Evolutionary conservation across 1,140 invertebrate genomes (phyloP).

Genomic region (Pteromalus puparum): DNA sequence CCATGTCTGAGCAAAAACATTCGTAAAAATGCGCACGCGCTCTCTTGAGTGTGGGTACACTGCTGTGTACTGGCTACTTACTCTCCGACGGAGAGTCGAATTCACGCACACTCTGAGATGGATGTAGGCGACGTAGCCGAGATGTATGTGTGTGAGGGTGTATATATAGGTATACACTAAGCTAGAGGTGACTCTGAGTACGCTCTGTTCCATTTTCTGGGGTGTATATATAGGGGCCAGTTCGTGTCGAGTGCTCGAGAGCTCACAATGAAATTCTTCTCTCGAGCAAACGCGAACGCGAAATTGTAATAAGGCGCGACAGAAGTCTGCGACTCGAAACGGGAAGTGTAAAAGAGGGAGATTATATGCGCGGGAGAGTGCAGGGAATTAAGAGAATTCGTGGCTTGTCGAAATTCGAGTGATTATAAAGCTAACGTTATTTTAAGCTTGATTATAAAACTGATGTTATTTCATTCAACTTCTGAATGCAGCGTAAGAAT

Average conservation of each 20-base stretch:
- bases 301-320: slow-evolving; percentile 17
- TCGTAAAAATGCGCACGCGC: too few species aligned
- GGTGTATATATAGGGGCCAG: not conserved
- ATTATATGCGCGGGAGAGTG: not conserved
- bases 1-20: too few species aligned
- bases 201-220: not conserved
- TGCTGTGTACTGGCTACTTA: not conserved
- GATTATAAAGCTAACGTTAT: too few species aligned
- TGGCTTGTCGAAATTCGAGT: too few species aligned
- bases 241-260: slow-evolving; percentile 27
- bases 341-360: not conserved
- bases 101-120: too few species aligned
- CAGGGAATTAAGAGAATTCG: too few species aligned
- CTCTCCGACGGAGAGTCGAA: not conserved
- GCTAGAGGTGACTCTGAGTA: not conserved
- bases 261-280: slow-evolving; percentile 15
- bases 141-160: not conserved
- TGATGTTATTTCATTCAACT: too few species aligned
- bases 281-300: not conserved
- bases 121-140: too few species aligned
- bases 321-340: not conserved
- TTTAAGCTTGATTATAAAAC: too few species aligned
- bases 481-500: too few species aligned
- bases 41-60: not conserved
- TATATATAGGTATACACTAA: not conserved